Percentiles rank a stretch among this genome's conserved stretches.
These are phyloP conservation scores for Leptarthrus brevirostris DNA, from an alignment of 2,888 invertebrate genomes.

Conservation along the genomic window DNA sequence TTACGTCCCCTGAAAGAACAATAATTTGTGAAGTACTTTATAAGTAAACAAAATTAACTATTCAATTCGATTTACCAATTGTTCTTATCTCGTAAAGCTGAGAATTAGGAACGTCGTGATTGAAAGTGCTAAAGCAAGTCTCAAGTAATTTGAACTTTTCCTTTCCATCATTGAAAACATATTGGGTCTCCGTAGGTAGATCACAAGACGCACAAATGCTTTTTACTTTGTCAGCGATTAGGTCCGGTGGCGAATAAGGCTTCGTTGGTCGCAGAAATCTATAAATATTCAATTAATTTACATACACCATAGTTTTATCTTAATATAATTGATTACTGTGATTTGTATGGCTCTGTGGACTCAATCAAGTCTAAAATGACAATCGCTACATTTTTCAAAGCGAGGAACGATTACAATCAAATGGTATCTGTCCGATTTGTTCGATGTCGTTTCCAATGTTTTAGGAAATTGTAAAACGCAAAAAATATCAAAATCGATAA, in stretches of 20 bases:
- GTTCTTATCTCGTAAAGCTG: conserved; percentile 79
- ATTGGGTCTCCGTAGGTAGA: conserved; percentile 65
- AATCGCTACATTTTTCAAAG: conserved; percentile 25
- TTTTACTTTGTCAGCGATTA: conserved; percentile 73
- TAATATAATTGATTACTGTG: conserved; percentile 12
- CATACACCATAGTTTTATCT: neutral
- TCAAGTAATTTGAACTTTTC: conserved; percentile 77
- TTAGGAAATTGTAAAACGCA: conserved; percentile 36
- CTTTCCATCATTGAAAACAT: conserved; percentile 57
- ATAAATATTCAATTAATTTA: conserved; percentile 55
- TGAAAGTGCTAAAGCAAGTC: conserved; percentile 77
- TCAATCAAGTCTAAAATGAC: neutral
- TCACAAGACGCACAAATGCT: conserved; percentile 72
- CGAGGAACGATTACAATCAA: conserved; percentile 16
- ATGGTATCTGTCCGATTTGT: neutral
- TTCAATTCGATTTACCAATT: conserved; percentile 71
- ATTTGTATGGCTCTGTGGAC: neutral
- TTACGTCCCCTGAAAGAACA: conserved; percentile 72
- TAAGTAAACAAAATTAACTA: neutral
- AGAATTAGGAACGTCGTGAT: conserved; percentile 86
- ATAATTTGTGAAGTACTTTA: conserved; percentile 1
- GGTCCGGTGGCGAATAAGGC: conserved; percentile 78
- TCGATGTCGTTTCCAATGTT: neutral
- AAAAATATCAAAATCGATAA: conserved; percentile 53
- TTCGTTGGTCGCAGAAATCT: conserved; percentile 83